These are phyloP conservation scores for Fundulus diaphanus DNA, from an alignment of 2,797 vertebrate species.

Conservation along the genomic window DNA sequence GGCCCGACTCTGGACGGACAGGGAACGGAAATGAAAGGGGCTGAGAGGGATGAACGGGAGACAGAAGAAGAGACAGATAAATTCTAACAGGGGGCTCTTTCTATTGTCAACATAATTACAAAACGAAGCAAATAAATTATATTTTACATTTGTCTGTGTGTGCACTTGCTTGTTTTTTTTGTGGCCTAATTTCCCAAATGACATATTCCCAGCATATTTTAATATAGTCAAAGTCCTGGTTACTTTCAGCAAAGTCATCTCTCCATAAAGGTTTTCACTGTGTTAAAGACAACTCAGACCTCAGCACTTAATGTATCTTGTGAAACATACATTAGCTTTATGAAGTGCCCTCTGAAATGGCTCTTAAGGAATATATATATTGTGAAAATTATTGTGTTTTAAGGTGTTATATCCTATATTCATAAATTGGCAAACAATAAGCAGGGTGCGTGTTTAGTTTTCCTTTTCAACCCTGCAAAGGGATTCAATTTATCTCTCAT, in stretches of 20 bases:
- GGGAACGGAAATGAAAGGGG: not conserved
- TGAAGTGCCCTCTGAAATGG: slow-evolving; percentile 24
- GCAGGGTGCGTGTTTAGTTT: not conserved
- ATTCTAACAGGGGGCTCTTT: slow-evolving; percentile 44
- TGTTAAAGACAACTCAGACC: not conserved
- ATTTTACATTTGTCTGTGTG: slow-evolving; percentile 20
- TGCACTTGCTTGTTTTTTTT: slow-evolving; percentile 24
- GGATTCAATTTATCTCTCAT: not conserved
- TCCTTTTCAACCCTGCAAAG: not conserved
- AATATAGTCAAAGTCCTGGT: not conserved
- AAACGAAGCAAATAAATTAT: slow-evolving; percentile 59
- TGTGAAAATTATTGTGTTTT: not conserved
- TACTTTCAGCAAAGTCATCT: slow-evolving; percentile 46
- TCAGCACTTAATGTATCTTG: slow-evolving; percentile 13
- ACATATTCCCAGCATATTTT: slow-evolving; percentile 4
- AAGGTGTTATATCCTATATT: not conserved
- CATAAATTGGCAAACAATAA: not conserved
- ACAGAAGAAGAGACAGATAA: slow-evolving; percentile 41
- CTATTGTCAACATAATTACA: slow-evolving; percentile 58
- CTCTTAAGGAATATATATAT: not conserved
- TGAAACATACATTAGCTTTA: slow-evolving; percentile 21
- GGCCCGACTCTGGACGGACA: slow-evolving; percentile 26
- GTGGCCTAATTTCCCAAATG: slow-evolving; percentile 14
- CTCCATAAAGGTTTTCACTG: slow-evolving; percentile 8
- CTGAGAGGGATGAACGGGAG: slow-evolving; percentile 32